Evolutionary conservation across 2,888 invertebrate species (phyloP), one percentile per base, ranked within the genome.

Genomic region (Amiota minor): DNA sequence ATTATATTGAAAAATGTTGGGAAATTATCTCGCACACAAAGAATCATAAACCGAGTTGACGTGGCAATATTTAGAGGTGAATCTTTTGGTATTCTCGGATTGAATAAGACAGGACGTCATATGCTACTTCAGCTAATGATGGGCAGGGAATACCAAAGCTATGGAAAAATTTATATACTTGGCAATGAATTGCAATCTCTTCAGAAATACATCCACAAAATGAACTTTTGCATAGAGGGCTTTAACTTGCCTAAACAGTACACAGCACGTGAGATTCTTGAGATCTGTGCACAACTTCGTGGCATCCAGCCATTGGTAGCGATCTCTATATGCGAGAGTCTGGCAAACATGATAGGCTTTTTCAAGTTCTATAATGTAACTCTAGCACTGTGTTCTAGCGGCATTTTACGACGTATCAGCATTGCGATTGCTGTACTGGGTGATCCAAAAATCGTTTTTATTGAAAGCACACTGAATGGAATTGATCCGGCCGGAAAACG

Each of bases 181-280:
- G 84, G 80, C 3, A 23, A 69, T 35, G 70, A 45, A 23, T 47
- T 80, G 0, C 18, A 8, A 0, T 9, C 80, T 4, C 77, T 71
- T 2, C 1, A 59, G n/a, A 53, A 73, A 45, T 74, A 76, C 45
- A 78, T 78, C 59, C 72, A 77, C 1, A 55, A 75, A 8, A 45
- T 86, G 16, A 86, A 86, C 23, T 86, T 80, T 56, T 79, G 79
- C 23, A 55, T 83, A 1, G 81, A 86, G 56, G 8, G 49, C 4
- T 70, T 69, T 9, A 3, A 0, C 1, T 23, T 79, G 1, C 78
- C 80, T 0, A 4, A 2, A 6, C 75, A 82, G 12, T 75, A 75
- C 2, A 80, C 85, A 9, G 79, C 79, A 0, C 61, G 45, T 2
- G 78, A 86, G n/a, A 45, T 86, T 35, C 47, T 85, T 14, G 47